Base-by-base conservation (phyloP, 35 echinoderm and acorn worm species). In the Heliocidaris erythrogramma region DNA sequence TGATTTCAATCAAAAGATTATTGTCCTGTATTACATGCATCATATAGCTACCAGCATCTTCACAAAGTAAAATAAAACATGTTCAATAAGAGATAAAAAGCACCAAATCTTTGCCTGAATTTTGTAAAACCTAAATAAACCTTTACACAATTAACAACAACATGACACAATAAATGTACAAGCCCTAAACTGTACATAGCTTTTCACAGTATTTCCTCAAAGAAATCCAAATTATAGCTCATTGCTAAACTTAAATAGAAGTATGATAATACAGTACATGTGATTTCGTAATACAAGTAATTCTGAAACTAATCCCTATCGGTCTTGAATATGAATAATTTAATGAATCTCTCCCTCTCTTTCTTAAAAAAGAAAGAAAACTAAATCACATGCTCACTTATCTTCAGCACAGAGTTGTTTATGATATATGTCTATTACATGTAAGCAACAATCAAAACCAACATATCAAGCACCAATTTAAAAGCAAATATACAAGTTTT, bases 401-500 rank as follows among this genome's bases (percentile, higher is more conserved):
- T 78, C 65, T 21, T 27, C 60, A 2, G 13, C 60, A 78, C 65
- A n/a, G 17, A 78, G 65, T 78, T 27, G 65, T 78, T n/a, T 78
- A 78, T 29, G 27, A 78, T 78, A 16, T 24, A n/a, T 27, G 65
- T 78, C 65, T 78, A n/a, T 42, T 42, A 27, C 65, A 29, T 21
- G 7, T 78, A 78, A 78, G 27, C 65, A 78, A 78, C 21, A 78
- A 78, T 78, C 65, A 56, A 56, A 2, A 56, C 52, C 27, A 7
- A 78, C 65, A 78, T 78, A 7, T 27, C n/a, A 78, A 78, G 65
- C 65, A 78, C 65, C 65, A 78, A 78, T 78, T 78, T 7, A 78
- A 78, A 78, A 78, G 65, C 65, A 78, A 78, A 78, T 78, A 78
- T 78, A 78, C 65, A 78, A 78, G 16, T 78, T 78, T 78, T n/a